Evolutionary conservation across 2,113 vertebrate genomes (phyloP).

Genomic region (Lepisosteus oculatus): DNA sequence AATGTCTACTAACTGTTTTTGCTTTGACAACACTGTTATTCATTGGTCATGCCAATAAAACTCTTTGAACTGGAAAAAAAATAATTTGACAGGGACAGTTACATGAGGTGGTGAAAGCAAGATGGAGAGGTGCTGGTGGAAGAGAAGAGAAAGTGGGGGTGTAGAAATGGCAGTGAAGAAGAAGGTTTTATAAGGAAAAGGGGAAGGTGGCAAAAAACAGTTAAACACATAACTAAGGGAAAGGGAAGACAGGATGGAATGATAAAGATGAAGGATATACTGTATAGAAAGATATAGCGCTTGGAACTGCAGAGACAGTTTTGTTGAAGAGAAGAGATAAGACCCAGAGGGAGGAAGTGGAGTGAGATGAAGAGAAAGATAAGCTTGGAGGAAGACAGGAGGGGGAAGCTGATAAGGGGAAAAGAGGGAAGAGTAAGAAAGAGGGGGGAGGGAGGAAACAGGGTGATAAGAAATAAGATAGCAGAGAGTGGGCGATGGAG

Average conservation of each 20-base stretch:
- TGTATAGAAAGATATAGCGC: constrained; percentile 3
- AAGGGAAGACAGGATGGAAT: not conserved
- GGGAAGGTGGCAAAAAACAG: constrained; percentile 1
- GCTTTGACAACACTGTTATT: too few species aligned
- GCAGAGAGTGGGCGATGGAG: constrained; percentile 32
- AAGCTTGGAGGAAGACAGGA: not conserved
- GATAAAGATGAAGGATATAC: constrained; percentile 13
- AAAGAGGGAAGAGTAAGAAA: constrained; percentile 3
- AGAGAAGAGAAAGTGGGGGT: too few species aligned
- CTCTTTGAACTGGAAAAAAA: too few species aligned
- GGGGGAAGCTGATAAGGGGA: constrained; percentile 33
- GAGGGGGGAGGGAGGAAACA: constrained; percentile 2
- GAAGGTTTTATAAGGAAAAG: not conserved
- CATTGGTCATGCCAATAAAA: too few species aligned
- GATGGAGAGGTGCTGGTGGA: too few species aligned
- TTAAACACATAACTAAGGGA: not conserved
- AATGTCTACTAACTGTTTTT: too few species aligned
- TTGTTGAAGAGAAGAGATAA: not conserved
- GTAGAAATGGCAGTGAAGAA: not conserved
- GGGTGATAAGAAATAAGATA: constrained; percentile 37
- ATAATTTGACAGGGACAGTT: too few species aligned
- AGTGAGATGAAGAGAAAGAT: constrained; percentile 22
- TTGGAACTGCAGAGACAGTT: not conserved
- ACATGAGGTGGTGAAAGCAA: too few species aligned
- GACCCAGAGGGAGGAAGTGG: not conserved